Evolutionary conservation across 2,888 invertebrate genomes (phyloP).

Genomic region (Drosophila niveifrons): DNA sequence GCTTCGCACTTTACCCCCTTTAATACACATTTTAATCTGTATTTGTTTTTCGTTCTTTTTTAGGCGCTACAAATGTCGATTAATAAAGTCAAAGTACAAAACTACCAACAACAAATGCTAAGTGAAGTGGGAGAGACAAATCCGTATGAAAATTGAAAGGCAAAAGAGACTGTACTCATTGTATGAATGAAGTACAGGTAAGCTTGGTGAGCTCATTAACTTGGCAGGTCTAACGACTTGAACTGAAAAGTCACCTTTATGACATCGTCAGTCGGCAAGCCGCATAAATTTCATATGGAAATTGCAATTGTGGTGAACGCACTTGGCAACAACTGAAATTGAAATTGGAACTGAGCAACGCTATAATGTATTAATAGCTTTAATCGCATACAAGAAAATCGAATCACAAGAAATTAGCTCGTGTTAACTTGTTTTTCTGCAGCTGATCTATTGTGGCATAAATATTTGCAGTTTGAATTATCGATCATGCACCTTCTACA

Average conservation of each 20-base stretch:
- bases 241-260: constrained; percentile 32
- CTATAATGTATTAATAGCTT: neutral
- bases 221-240: constrained; percentile 1
- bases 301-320: constrained; percentile 49
- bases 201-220: constrained; percentile 18
- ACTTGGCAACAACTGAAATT: constrained; percentile 57
- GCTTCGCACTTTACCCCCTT: constrained; percentile 61
- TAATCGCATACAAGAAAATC: neutral
- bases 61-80: constrained; percentile 37
- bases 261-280: constrained; percentile 35
- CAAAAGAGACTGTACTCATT: constrained; percentile 23
- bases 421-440: neutral
- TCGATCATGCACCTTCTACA: neutral
- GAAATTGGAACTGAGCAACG: constrained; percentile 13
- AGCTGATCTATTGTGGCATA: constrained; percentile 11
- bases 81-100: constrained; percentile 64
- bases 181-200: neutral
- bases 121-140: constrained; percentile 15
- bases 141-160: neutral
- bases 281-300: constrained; percentile 70
- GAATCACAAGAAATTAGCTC: neutral
- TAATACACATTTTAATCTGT: constrained; percentile 47
- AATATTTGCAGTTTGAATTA: constrained; percentile 33
- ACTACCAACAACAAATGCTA: constrained; percentile 11
- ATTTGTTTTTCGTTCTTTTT: neutral